Evolutionary conservation across 2,888 invertebrate genomes (phyloP), one percentile per base, ranked within the genome.

Genomic region (Antitype chi): DNA sequence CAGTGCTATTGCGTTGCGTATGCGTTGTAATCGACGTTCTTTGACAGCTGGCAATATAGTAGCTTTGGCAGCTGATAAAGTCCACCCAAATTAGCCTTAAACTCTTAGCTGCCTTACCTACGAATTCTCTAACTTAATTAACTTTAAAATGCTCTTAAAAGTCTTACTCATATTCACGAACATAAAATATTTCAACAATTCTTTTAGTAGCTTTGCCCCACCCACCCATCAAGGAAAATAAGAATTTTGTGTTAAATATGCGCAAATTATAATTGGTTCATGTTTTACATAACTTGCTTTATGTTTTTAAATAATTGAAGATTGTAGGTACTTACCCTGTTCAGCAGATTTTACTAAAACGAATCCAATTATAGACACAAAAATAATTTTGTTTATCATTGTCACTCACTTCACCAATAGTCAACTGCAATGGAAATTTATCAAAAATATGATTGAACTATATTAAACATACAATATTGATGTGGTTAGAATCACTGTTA

Each of bases 221-320:
- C 77, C 28, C 79, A 68, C 82, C 79, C 79, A 68, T 57, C 47
- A 67, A 71, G 80, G 66, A 80, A 84, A 69, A 68, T 62, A 62
- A 53, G 3, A 52, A 68, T 43, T 47, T 2, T 25, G 9, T 49
- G 8, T 59, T 55, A 17, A 7, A 17, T 38, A 43, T 28, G 47
- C 32, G 11, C n/a, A 20, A 49, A 57, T 25, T 64, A n/a, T 25
- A 53, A n/a, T 55, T 28, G 6, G 17, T 32, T 53, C 7, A n/a
- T 53, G 7, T 32, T 25, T 20, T 5, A 25, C 47, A 17, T 20
- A 63, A 60, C 9, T 7, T 8, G n/a, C 23, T 52, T 15, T 28
- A 17, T 25, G 2, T 28, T 43, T 15, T 13, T 57, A 3, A 55
- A 59, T 49, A n/a, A 68, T 0, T 32, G 3, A 49, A 53, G 20